A percentile compares a stretch with the other conserved stretches of the same genome.
phyloP scores from a whole-genome alignment of 2,113 vertebrate genomes.

The Cyprinodon variegatus region DNA sequence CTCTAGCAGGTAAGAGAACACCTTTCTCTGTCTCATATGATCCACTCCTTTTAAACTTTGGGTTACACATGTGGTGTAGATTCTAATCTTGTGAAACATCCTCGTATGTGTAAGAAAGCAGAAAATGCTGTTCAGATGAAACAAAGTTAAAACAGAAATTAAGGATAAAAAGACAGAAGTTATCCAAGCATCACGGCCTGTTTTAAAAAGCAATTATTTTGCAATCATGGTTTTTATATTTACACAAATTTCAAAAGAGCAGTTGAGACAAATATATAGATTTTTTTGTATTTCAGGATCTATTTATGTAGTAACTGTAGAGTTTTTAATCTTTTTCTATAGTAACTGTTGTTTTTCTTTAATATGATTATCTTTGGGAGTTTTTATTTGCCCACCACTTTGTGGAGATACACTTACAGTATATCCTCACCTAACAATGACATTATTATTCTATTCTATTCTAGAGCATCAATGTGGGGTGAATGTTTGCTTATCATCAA shows the following conservation, averaged over 20 bases:
- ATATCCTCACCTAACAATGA: background rate
- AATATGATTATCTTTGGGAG: background rate
- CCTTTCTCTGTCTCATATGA: slow-evolving; percentile 18
- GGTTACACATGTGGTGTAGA: slow-evolving; percentile 21
- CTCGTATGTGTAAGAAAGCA: background rate
- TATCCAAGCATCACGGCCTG: too few relatives aligned
- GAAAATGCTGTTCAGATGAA: background rate
- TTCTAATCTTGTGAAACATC: slow-evolving; percentile 4
- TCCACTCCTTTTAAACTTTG: slow-evolving; percentile 16
- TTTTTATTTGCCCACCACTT: background rate
- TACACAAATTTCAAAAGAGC: background rate
- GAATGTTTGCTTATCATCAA: background rate
- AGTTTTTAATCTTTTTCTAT: background rate
- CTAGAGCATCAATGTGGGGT: background rate
- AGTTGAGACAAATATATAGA: background rate
- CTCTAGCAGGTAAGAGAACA: slow-evolving; percentile 75
- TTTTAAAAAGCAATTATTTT: background rate
- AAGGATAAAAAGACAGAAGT: background rate
- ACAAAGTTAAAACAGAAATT: background rate
- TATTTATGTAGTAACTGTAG: too few relatives aligned
- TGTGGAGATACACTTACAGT: background rate
- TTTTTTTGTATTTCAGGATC: too few relatives aligned
- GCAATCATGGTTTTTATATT: background rate
- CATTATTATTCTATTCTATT: background rate
- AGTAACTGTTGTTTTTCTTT: background rate